Evolutionary conservation across 2,797 vertebrate species (phyloP).

Genomic region (Sebastes diaconus): DNA sequence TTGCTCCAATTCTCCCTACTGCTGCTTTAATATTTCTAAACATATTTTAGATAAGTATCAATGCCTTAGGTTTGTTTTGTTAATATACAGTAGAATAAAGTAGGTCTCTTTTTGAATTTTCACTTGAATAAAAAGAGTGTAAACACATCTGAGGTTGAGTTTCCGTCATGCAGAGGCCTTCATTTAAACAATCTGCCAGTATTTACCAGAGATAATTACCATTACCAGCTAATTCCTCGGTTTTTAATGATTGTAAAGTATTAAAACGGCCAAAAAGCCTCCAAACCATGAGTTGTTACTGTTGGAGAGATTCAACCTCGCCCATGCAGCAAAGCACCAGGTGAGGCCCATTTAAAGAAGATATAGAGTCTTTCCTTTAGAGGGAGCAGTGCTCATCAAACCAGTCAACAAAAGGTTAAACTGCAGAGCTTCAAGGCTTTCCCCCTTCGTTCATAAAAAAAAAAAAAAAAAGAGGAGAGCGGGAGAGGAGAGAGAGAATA

Average conservation of each 20-base stretch:
- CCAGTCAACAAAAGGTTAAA: constrained; percentile 78
- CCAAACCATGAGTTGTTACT: neutral
- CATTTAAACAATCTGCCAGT: neutral
- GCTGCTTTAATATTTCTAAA: neutral
- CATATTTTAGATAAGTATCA: neutral
- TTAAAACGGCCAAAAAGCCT: neutral
- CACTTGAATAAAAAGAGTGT: neutral
- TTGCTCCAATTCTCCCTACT: no score
- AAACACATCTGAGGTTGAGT: neutral
- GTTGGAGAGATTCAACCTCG: constrained; percentile 37
- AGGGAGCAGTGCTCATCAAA: constrained; percentile 38
- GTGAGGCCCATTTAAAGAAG: constrained; percentile 33
- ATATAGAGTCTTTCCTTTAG: constrained; percentile 34
- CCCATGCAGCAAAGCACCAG: neutral
- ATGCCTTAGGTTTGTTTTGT: neutral
- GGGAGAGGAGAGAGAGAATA: constrained; percentile 57
- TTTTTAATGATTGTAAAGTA: constrained; percentile 8
- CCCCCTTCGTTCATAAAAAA: constrained; percentile 83
- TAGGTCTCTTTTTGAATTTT: neutral
- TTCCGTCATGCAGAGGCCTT: neutral
- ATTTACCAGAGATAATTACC: neutral
- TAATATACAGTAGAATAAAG: neutral
- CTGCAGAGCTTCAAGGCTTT: constrained; percentile 81
- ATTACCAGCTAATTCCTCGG: constrained; percentile 9
- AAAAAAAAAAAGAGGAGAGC: constrained; percentile 53